phyloP scores from a whole-genome alignment of 1,140 invertebrate species.

The Asobara japonica region DNA sequence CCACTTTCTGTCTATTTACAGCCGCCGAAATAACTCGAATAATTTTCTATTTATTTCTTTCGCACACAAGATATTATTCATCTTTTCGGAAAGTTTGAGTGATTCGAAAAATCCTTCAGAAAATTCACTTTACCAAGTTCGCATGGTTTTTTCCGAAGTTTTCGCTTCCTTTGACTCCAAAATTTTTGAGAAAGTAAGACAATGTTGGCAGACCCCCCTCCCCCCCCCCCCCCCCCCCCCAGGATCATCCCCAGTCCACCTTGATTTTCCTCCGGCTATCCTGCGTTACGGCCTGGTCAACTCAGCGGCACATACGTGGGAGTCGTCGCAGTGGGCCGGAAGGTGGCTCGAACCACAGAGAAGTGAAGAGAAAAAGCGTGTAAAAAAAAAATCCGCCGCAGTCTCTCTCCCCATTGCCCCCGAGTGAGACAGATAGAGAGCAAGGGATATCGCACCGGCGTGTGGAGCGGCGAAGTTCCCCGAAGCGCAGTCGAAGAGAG shows the following conservation, averaged over 20 bases:
- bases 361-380: neutral
- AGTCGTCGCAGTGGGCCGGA: conserved; percentile 14
- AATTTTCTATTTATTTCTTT: neutral
- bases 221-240: neutral
- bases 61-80: no score
- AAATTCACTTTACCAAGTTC: no score
- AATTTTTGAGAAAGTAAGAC: no score
- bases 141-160: no score
- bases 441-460: conserved; percentile 15
- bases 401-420: neutral
- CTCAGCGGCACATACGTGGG: neutral
- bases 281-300: neutral
- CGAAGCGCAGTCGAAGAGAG: conserved; percentile 41
- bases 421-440: neutral
- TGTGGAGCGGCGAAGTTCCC: conserved; percentile 34
- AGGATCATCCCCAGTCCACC: neutral
- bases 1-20: neutral
- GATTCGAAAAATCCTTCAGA: no score
- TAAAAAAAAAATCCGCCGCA: neutral
- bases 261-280: neutral
- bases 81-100: no score
- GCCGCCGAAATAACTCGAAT: neutral
- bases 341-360: conserved; percentile 8
- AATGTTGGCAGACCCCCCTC: neutral
- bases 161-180: no score